Percentiles rank a stretch among this genome's conserved stretches.
phyloP scores from a whole-genome alignment of 2,888 invertebrate species.

The Brachyptera putata region DNA sequence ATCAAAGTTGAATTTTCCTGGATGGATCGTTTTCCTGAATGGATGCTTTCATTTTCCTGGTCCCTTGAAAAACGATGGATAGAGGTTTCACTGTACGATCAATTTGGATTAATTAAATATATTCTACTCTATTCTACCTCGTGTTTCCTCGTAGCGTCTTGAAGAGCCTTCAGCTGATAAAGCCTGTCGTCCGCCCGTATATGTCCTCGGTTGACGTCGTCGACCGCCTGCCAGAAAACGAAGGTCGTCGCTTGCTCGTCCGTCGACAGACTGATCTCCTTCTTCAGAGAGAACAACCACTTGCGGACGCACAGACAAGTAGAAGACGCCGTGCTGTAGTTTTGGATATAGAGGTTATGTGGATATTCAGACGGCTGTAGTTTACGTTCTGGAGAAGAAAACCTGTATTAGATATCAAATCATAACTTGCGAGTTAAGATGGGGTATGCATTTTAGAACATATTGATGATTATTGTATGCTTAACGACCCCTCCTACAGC shows the following conservation, averaged over 20 bases:
- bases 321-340: conserved; percentile 95
- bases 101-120: no score
- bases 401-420: no score
- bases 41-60: no score
- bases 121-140: no score
- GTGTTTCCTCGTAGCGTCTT: conserved; percentile 79
- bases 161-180: conserved; percentile 94
- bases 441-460: no score
- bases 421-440: no score
- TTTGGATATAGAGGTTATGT: conserved; percentile 97
- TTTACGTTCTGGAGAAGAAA: conserved; percentile 86
- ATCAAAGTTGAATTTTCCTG: no score
- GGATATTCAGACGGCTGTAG: conserved; percentile 91
- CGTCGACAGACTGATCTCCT: conserved; percentile 60
- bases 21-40: no score
- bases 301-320: conserved; percentile 86
- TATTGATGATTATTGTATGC: no score
- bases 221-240: conserved; percentile 91
- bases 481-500: no score
- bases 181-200: conserved; percentile 85
- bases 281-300: conserved; percentile 77
- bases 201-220: conserved; percentile 91
- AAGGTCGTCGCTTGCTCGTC: conserved; percentile 73
- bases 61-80: no score
- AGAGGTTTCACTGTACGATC: no score